Evolutionary conservation across 2,888 invertebrate genomes (phyloP).

Genomic region (Amphiduros pacificus): DNA sequence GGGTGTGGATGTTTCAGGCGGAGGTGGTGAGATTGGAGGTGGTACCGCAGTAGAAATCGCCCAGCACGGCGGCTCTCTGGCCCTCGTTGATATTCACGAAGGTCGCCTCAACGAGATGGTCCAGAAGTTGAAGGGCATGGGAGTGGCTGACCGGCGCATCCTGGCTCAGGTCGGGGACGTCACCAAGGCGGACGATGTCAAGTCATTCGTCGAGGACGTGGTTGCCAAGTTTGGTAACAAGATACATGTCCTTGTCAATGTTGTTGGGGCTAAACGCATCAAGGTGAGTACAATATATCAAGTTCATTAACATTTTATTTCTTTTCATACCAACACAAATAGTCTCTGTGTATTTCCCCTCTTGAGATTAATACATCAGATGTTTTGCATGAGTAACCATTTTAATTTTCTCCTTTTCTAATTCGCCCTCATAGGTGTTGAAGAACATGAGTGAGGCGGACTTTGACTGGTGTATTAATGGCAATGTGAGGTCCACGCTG

Average conservation of each 20-base stretch:
- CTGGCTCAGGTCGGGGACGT: not conserved
- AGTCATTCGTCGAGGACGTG: not conserved
- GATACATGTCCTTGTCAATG: not conserved
- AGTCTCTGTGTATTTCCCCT: too few relatives aligned
- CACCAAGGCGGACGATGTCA: not conserved
- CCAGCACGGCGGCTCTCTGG: not conserved
- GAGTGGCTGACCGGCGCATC: too few relatives aligned
- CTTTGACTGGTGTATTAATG: conserved; percentile 4
- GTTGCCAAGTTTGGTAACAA: not conserved
- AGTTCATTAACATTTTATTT: too few relatives aligned
- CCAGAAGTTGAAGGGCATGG: not conserved
- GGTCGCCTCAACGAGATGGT: conserved; percentile 1
- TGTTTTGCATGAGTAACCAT: too few relatives aligned
- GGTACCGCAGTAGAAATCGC: conserved; percentile 3
- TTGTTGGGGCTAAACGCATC: not conserved
- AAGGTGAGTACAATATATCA: too few relatives aligned
- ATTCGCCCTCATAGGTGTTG: too few relatives aligned
- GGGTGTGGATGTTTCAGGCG: not conserved
- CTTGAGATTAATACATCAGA: too few relatives aligned
- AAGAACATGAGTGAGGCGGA: not conserved
- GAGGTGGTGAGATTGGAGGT: conserved; percentile 10
- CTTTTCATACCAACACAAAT: too few relatives aligned
- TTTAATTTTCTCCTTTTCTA: too few relatives aligned
- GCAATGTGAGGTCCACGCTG: conserved; percentile 9
- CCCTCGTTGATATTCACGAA: conserved; percentile 11